These are phyloP conservation scores for Chrysopilus asiliformis DNA, from an alignment of 2,888 invertebrate species.

Conservation along the genomic window DNA sequence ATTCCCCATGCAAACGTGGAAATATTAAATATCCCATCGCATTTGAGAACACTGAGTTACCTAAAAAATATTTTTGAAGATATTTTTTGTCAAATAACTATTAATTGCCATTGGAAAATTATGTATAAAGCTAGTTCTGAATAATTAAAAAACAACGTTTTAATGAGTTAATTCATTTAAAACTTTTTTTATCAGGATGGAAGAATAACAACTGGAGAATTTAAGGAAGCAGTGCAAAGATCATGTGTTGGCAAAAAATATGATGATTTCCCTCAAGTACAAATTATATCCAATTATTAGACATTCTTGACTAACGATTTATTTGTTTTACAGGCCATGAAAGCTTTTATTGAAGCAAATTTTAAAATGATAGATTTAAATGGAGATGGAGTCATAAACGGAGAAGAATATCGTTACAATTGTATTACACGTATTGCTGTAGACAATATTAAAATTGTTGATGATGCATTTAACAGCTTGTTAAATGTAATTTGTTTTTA, in stretches of 20 bases:
- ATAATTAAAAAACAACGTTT: neutral
- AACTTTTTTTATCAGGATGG: slow-evolving; percentile 60
- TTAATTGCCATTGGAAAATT: neutral
- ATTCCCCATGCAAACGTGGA: no score
- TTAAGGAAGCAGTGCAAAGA: slow-evolving; percentile 66
- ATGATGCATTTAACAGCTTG: slow-evolving; percentile 62
- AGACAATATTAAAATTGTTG: slow-evolving; percentile 59
- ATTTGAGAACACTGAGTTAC: no score
- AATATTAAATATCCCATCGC: no score
- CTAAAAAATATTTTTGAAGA: no score
- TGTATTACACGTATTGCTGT: slow-evolving; percentile 69
- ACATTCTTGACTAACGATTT: neutral
- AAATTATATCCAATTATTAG: neutral
- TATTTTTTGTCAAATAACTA: neutral
- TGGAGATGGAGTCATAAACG: slow-evolving; percentile 61
- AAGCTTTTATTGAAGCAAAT: slow-evolving; percentile 72
- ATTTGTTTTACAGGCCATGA: slow-evolving; percentile 46
- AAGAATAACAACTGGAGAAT: slow-evolving; percentile 65
- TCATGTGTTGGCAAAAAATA: slow-evolving; percentile 66
- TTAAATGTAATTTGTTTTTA: slow-evolving; percentile 49
- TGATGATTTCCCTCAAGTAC: slow-evolving; percentile 60
- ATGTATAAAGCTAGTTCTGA: neutral
- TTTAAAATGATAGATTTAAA: slow-evolving; percentile 71
- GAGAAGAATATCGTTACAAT: slow-evolving; percentile 72
- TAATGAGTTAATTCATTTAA: neutral